Base-by-base conservation (phyloP, 2,888 invertebrate species). In the Meta bourneti region DNA sequence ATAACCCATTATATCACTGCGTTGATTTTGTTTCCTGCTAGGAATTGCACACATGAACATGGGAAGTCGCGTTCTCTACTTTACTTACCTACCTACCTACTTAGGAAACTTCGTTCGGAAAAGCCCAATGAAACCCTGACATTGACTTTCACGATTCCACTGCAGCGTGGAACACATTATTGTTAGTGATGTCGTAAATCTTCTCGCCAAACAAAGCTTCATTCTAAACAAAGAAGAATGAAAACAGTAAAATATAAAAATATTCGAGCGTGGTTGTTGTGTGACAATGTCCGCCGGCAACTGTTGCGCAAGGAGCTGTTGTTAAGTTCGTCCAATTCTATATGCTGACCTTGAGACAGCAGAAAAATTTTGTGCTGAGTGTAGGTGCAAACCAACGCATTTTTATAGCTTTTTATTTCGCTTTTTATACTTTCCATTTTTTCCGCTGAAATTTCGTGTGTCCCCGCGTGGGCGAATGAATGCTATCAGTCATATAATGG, bases 251-350 rank as follows among this genome's bases (percentile, higher is more conserved):
- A 89, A 89, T 82, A 75, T 48, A 74, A 77, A 89, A 89, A 84
- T 77, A 89, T 77, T 51, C 80, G 49, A 90, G 79, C 74, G 90
- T 90, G 79, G 84, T 85, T 85, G 90, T 90, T 79, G 72, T 85
- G 90, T 85, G 85, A 90, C 83, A 83, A 89, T 89, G 89, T 89
- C 83, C 89, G 89, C 89, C 61, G 83, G 82, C 49, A 48, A 78
- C 16, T 19, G 52, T 90, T 90, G 90, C 90, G 90, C 69, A 90
- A 90, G 85, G 84, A 34, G 80, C 61, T 90, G 90, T 89, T 89
- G 89, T 78, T 71, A 52, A 71, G 78, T 85, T 71, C 84, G 80
- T 79, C 84, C 90, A 89, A 89, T 89, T 82, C 81, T 49, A 54
- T 70, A 48, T 48, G 77, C 70, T 82, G 89, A 84, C 90, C 90